A percentile compares a stretch with the other conserved stretches of the same genome.
These are phyloP conservation scores for Thrips palmi DNA, from an alignment of 1,140 invertebrate species.

Conservation along the genomic window DNA sequence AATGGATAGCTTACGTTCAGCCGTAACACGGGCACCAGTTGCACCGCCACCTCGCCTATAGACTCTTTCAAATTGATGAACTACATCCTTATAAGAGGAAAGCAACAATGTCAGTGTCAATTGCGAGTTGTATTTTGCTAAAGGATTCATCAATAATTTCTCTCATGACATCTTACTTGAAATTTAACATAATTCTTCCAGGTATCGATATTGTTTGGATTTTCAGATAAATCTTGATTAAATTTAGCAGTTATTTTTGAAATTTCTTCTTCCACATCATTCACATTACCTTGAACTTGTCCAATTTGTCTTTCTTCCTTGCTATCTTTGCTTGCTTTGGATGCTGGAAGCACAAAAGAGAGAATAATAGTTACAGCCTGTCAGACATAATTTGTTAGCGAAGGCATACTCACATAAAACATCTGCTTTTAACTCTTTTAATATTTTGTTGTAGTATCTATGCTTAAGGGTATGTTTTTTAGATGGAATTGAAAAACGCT, in stretches of 20 bases:
- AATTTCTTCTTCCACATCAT: constrained; percentile 25
- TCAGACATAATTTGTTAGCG: background rate
- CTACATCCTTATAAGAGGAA: constrained; percentile 17
- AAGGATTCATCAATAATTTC: constrained; percentile 1
- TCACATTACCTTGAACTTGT: constrained; percentile 17
- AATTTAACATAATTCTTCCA: constrained; percentile 37
- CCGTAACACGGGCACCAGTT: constrained; percentile 22
- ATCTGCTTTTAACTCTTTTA: background rate
- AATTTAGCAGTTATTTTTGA: constrained; percentile 26
- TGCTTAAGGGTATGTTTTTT: too few species aligned
- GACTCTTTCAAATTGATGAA: constrained; percentile 22
- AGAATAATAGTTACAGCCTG: background rate
- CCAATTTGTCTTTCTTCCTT: constrained; percentile 13
- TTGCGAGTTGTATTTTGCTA: constrained; percentile 3
- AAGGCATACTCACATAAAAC: background rate
- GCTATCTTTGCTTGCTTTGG: too few species aligned
- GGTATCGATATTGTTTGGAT: constrained; percentile 27
- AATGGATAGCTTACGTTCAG: constrained; percentile 33
- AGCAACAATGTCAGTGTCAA: constrained; percentile 13
- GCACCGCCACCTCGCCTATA: constrained; percentile 23
- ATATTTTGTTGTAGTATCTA: constrained; percentile 16
- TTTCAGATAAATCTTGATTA: constrained; percentile 28
- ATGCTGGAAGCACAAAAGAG: background rate
- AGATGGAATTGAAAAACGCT: constrained; percentile 18
- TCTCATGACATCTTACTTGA: constrained; percentile 28